Conservation (phyloP, 2,113 vertebrate species). For the Nycticebus coucang region DNA sequence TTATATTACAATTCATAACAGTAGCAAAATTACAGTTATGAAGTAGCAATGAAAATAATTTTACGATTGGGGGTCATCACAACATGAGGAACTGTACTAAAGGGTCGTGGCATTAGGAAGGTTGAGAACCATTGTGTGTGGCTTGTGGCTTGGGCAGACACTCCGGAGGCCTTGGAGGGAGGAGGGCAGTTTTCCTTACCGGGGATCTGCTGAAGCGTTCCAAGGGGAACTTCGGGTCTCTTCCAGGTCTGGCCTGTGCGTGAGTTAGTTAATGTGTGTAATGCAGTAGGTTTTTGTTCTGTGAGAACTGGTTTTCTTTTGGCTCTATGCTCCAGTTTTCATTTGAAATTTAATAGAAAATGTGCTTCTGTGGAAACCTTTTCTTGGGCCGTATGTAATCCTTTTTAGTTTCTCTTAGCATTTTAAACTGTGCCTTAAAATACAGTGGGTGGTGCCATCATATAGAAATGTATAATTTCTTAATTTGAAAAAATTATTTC, state of each 20-base stretch:
- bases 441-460: slow-evolving; percentile 30
- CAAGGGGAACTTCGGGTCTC: background rate
- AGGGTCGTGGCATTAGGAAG: too few relatives aligned
- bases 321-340: slow-evolving; percentile 62
- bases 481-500: slow-evolving; percentile 69
- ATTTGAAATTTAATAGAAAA: slow-evolving; percentile 73
- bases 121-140: background rate
- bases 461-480: slow-evolving; percentile 51
- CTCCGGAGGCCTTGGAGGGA: background rate
- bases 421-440: slow-evolving; percentile 61
- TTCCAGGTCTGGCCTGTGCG: background rate
- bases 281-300: slow-evolving; percentile 52
- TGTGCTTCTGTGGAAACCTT: slow-evolving; percentile 55
- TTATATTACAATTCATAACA: too few relatives aligned
- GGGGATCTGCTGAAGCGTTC: background rate
- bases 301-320: slow-evolving; percentile 66
- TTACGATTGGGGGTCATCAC: too few relatives aligned
- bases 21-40: too few relatives aligned
- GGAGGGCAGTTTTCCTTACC: background rate
- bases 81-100: too few relatives aligned
- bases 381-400: slow-evolving; percentile 70
- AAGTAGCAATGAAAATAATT: too few relatives aligned
- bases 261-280: slow-evolving; percentile 14
- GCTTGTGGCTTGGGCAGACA: background rate
- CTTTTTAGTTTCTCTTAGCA: slow-evolving; percentile 62